Conservation (phyloP, 2,888 invertebrate genomes). For the Ectemnius lituratus region DNA sequence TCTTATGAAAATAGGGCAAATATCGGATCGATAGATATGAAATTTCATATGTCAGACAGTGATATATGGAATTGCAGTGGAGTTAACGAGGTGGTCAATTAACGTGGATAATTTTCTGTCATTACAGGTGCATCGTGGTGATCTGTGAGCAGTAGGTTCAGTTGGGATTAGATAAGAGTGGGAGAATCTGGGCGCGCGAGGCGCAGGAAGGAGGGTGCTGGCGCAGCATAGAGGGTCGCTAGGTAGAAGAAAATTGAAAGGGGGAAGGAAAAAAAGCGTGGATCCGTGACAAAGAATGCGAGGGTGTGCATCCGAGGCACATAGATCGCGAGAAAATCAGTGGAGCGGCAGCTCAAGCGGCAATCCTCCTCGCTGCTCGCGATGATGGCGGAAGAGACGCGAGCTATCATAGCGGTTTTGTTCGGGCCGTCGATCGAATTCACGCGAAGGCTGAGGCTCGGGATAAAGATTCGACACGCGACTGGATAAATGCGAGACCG, state of each 20-base stretch:
- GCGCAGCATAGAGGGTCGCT: too few species aligned
- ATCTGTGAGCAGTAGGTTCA: background rate
- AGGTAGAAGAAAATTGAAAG: conserved; percentile 1
- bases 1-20: background rate
- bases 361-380: conserved; percentile 46
- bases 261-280: conserved; percentile 5
- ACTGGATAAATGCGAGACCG: conserved; percentile 57
- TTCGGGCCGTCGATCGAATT: conserved; percentile 42
- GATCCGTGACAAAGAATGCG: conserved; percentile 44
- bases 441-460: conserved; percentile 24
- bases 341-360: conserved; percentile 22
- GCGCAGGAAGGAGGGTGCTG: too few species aligned
- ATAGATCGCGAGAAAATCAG: conserved; percentile 26
- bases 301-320: conserved; percentile 25
- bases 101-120: background rate
- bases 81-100: background rate
- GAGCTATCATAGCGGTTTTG: conserved; percentile 36
- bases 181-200: too few species aligned
- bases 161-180: too few species aligned
- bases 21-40: background rate
- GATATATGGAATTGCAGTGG: too few species aligned
- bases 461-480: conserved; percentile 39
- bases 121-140: conserved; percentile 12
- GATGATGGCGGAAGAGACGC: conserved; percentile 64
- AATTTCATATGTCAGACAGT: background rate